A percentile compares a stretch with the other conserved stretches of the same genome.
These are phyloP conservation scores for Sinella curviseta DNA, from an alignment of 1,140 invertebrate genomes.

Conservation along the genomic window DNA sequence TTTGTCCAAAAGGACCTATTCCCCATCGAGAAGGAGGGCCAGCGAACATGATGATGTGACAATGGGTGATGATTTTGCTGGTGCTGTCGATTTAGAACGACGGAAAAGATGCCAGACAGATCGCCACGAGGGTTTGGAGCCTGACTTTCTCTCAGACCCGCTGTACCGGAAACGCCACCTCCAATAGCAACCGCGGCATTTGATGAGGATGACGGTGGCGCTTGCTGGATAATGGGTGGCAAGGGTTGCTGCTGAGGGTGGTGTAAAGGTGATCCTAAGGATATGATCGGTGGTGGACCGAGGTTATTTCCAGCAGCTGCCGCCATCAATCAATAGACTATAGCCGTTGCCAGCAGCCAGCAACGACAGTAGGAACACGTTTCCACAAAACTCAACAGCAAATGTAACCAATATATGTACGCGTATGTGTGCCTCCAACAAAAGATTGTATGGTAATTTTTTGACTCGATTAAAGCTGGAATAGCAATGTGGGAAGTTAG, in stretches of 20 bases:
- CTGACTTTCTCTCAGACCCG: constrained; percentile 3
- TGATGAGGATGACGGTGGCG: not conserved
- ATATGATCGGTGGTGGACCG: constrained; percentile 25
- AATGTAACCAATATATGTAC: no score
- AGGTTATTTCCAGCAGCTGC: constrained; percentile 24
- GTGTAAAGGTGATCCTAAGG: constrained; percentile 11
- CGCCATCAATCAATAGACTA: constrained; percentile 7
- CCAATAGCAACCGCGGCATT: not conserved
- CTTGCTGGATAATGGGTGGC: not conserved
- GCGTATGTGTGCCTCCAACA: no score
- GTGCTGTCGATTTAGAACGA: constrained; percentile 23
- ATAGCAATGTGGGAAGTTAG: no score
- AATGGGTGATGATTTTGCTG: constrained; percentile 11
- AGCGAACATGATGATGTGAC: constrained; percentile 14
- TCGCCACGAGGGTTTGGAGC: constrained; percentile 25
- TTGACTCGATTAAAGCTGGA: no score
- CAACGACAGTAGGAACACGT: no score
- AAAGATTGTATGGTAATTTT: not conserved
- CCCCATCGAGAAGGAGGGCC: constrained; percentile 32
- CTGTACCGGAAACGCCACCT: not conserved
- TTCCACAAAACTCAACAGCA: no score
- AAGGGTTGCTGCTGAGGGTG: not conserved
- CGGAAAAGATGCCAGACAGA: constrained; percentile 38
- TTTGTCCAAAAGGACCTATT: constrained; percentile 47
- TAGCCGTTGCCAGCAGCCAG: not conserved